Evolutionary conservation across 1,140 invertebrate species (phyloP), one percentile per base, ranked within the genome.

Genomic region (Lucilia sericata): DNA sequence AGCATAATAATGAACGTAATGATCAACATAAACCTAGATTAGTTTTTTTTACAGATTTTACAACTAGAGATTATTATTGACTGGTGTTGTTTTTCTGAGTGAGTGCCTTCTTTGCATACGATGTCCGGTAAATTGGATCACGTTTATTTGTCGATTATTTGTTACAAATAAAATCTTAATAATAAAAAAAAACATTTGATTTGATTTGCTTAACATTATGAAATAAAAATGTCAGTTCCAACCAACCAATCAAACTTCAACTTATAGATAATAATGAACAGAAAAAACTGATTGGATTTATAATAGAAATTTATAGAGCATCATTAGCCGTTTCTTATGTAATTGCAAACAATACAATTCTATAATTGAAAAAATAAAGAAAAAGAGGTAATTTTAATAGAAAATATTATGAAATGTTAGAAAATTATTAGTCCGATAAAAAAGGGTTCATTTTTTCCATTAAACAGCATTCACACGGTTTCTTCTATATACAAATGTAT

Each of bases 61-160:
- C 12, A 10, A 14, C 14, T 34, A 13, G 14, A 75, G 34, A 75
- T 75, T 30, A 75, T 75, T 21, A 34, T 60, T 60, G 55, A n/a
- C 55, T 75, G 25, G 74, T 75, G 30, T 75, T 75, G 74, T 30
- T 75, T 36, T 75, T 34, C 1, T 34, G 12, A n/a, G 4, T 74
- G 70, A 30, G 70, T 34, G 8, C 13, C 12, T 78, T 25, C 42
- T 78, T 78, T 47, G 75, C 13, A 42, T 25, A 34, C 30, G 74
- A 75, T 78, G 75, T 78, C 42, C 36, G 36, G 17, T 49, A 78
- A 78, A 78, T 78, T 78, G 75, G 75, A 78, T 78, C 75, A 78
- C 75, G 75, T 78, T 78, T 78, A 78, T 78, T 78, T 78, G 34
- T 78, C 19, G 34, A 42, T 42, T 34, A 76, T 76, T 76, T 70